Evolutionary conservation across 2,113 vertebrate genomes (phyloP), one percentile per base, ranked within the genome.

Genomic region (Atlantisia rogersi): DNA sequence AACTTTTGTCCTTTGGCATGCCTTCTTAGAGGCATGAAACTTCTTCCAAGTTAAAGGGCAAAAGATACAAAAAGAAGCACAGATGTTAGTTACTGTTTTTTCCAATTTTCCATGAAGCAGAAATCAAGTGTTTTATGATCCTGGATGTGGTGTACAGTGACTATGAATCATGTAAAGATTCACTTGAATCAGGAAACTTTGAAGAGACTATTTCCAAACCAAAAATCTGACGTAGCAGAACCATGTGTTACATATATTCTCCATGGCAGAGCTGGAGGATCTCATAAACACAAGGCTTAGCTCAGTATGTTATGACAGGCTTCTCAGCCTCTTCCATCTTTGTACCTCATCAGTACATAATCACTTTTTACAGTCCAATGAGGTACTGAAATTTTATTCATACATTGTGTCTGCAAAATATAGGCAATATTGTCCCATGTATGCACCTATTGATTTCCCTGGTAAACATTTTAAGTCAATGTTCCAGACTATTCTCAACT

Each of bases 221-320:
- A 37, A 74, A 83, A 60, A 29, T 19, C 39, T 78, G 32, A 53
- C 15, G 4, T 25, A 83, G 35, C 8, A 35, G 24, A 86, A 40
- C 4, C 5, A 19, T 9, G 4, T 52, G 16, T 4, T 39, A 2
- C 48, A 60, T 37, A 9, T 69, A 0, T 56, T 80, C 21, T 65
- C 20, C 12, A 13, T 60, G 22, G 9, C 31, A 70, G 46, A 74
- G 37, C 5, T 67, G 14, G 18, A 81, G 9, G 15, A 29, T 70
- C 59, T 58, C 32, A 62, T 13, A 53, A 70, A 77, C 4, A 7
- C 10, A 42, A 81, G 7, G 3, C 15, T 90, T 90, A 10, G 24
- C 24, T 74, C 32, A 39, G 37, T 42, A 46, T 2, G 15, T 63
- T 58, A 56, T 18, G 8, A 31, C 15, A 79, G 22, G 26, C 6